Percentiles rank a stretch among this genome's conserved stretches.
Evolutionary conservation across 2,113 vertebrate genomes (phyloP).

Genomic region (Turnix velox): DNA sequence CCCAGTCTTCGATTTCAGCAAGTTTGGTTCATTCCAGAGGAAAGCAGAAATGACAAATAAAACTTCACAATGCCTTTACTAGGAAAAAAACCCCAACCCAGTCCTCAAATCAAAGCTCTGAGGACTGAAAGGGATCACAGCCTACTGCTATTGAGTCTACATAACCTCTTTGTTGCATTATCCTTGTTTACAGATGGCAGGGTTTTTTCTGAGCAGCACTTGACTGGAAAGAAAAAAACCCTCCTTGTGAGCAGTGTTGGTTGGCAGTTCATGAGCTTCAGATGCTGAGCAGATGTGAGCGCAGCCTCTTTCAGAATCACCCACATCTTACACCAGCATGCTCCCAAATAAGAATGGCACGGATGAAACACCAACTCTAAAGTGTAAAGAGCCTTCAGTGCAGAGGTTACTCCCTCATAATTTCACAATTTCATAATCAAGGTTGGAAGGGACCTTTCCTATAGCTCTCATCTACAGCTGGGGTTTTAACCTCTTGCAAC

Average conservation of each 20-base stretch:
- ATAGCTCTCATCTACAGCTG: not conserved
- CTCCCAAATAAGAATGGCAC: not conserved
- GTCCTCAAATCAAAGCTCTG: not conserved
- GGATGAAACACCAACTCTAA: not conserved
- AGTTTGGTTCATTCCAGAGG: not conserved
- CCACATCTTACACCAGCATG: not conserved
- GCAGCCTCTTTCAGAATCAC: not conserved
- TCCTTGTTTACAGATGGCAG: not conserved
- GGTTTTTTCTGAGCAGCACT: not conserved
- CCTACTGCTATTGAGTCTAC: not conserved
- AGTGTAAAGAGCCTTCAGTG: not conserved
- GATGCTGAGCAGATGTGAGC: not conserved
- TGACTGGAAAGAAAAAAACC: not conserved
- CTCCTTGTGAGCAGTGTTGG: not conserved
- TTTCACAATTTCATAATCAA: too few species aligned
- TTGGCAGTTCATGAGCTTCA: not conserved
- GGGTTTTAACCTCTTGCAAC: not conserved
- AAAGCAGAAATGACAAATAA: not conserved
- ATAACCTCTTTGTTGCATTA: not conserved
- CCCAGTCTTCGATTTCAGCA: not conserved
- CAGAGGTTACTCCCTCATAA: slow-evolving; percentile 30
- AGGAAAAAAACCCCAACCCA: not conserved
- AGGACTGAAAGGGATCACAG: not conserved
- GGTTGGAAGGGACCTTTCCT: too few species aligned
- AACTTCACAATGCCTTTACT: not conserved